These are phyloP conservation scores for Forpus xanthops DNA, from an alignment of 2,797 vertebrate genomes.

Conservation along the genomic window DNA sequence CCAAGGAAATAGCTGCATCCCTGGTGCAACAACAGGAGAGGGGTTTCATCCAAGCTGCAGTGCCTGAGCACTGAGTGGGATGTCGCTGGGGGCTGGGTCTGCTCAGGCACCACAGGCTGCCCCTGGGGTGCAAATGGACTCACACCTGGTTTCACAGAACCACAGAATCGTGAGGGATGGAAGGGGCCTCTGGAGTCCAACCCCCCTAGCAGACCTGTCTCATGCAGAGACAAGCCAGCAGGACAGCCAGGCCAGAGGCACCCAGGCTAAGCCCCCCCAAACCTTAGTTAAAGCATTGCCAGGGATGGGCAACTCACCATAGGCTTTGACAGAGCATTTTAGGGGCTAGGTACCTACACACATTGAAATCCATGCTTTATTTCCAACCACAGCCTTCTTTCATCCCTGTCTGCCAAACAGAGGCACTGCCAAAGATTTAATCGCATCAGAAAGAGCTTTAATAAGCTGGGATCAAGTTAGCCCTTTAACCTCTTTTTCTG, in stretches of 20 bases:
- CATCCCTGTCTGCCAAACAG: background rate
- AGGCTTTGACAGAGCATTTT: background rate
- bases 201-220: background rate
- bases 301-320: background rate
- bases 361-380: background rate
- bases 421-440: constrained; percentile 28
- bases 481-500: constrained; percentile 31
- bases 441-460: constrained; percentile 41
- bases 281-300: background rate
- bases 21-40: background rate
- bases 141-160: background rate
- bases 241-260: background rate
- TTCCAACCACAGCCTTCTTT: background rate
- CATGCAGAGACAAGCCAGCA: background rate
- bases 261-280: background rate
- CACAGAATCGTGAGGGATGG: background rate
- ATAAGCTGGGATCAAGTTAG: constrained; percentile 29
- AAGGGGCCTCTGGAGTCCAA: background rate
- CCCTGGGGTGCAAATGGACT: fast-evolving
- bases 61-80: background rate
- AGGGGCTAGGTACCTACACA: background rate
- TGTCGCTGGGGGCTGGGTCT: background rate
- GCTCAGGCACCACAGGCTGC: background rate
- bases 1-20: background rate
- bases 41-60: background rate